Evolutionary conservation across 1,140 invertebrate genomes (phyloP).

Genomic region (Lerema accius): DNA sequence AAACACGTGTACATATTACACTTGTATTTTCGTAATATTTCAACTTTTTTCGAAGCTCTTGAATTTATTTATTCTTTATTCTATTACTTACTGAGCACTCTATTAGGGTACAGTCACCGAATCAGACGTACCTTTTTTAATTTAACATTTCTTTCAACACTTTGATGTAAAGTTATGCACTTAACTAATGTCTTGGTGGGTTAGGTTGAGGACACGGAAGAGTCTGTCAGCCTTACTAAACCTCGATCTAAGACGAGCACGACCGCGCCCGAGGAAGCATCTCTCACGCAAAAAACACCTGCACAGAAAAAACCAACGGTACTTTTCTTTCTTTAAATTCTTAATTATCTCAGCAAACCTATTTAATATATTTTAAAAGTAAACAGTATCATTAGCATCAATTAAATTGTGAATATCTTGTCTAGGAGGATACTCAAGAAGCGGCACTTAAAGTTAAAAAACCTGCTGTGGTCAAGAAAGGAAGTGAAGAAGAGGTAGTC

Average conservation of each 20-base stretch:
- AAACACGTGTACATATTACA: slow-evolving; percentile 5
- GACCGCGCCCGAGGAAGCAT: slow-evolving; percentile 75
- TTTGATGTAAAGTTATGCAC: slow-evolving; percentile 26
- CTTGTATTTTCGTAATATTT: slow-evolving; percentile 19
- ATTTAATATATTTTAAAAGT: too few species aligned
- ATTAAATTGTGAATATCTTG: slow-evolving; percentile 7
- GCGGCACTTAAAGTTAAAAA: slow-evolving; percentile 77
- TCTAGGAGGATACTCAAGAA: slow-evolving; percentile 72
- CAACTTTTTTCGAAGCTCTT: background rate
- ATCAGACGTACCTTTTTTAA: slow-evolving; percentile 20
- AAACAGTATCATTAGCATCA: background rate
- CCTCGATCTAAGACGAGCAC: slow-evolving; percentile 77
- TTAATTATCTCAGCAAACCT: slow-evolving; percentile 69
- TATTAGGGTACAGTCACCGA: slow-evolving; percentile 11
- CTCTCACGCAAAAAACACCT: slow-evolving; percentile 78
- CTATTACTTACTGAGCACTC: slow-evolving; percentile 11
- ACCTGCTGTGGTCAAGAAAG: slow-evolving; percentile 73
- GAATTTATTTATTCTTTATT: slow-evolving; percentile 12
- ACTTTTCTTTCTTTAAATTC: slow-evolving; percentile 52
- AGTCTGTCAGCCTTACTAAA: slow-evolving; percentile 72
- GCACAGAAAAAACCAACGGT: slow-evolving; percentile 77
- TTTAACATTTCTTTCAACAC: slow-evolving; percentile 33
- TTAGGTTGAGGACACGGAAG: slow-evolving; percentile 75
- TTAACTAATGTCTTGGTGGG: slow-evolving; percentile 41
- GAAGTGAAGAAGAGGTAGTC: slow-evolving; percentile 64